Evolutionary conservation across 2,797 vertebrate species (phyloP).

Genomic region (Melanotaenia parkinsoni): DNA sequence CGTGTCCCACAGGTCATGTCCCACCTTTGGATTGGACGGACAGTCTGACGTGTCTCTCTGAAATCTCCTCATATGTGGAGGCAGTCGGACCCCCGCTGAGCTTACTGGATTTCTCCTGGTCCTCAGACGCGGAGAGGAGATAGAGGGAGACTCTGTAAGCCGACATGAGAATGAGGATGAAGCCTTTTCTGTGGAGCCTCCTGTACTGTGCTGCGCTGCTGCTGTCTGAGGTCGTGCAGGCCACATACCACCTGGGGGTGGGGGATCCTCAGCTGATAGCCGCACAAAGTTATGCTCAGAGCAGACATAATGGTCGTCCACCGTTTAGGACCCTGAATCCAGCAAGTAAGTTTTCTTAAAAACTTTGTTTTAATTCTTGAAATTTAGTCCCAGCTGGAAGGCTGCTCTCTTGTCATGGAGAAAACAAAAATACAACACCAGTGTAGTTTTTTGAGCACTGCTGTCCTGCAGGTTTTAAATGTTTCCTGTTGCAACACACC

Average conservation of each 20-base stretch:
- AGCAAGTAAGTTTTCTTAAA: slow-evolving; percentile 70
- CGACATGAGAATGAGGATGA: slow-evolving; percentile 61
- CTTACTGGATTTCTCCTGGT: slow-evolving; percentile 28
- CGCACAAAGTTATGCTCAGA: slow-evolving; percentile 77
- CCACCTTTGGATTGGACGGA: slow-evolving; percentile 73
- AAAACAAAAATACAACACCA: too few relatives aligned
- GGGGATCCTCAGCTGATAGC: slow-evolving; percentile 62
- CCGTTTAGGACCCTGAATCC: slow-evolving; percentile 71
- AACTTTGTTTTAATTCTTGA: neutral
- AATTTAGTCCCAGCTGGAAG: too few relatives aligned
- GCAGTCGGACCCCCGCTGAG: slow-evolving; percentile 23
- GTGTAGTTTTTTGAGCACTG: too few relatives aligned
- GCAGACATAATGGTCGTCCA: slow-evolving; percentile 59
- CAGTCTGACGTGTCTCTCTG: slow-evolving; percentile 42
- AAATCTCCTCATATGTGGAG: slow-evolving; percentile 63
- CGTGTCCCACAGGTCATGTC: slow-evolving; percentile 20
- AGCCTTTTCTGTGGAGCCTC: slow-evolving; percentile 68
- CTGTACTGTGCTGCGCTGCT: slow-evolving; percentile 70
- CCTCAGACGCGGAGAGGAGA: slow-evolving; percentile 12
- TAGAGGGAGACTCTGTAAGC: slow-evolving; percentile 30
- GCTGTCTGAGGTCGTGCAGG: slow-evolving; percentile 67
- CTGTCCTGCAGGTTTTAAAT: too few relatives aligned
- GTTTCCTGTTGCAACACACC: too few relatives aligned
- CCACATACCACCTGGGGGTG: slow-evolving; percentile 70
- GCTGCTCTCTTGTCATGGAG: neutral